phyloP scores from a whole-genome alignment of 2,113 vertebrate species.

The Copsychus sechellarum region DNA sequence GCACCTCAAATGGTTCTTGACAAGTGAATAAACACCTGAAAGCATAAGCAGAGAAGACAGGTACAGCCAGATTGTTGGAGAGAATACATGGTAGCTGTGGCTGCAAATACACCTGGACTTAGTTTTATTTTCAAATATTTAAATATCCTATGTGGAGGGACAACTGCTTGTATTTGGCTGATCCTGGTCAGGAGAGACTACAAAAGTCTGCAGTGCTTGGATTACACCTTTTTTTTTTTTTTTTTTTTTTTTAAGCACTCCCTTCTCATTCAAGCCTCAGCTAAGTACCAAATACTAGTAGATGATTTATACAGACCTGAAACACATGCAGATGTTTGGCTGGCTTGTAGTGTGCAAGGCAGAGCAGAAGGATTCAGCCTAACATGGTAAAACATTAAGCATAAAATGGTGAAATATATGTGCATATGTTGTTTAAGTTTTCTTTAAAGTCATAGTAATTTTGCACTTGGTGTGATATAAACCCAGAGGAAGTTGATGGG shows the following conservation, averaged over 20 bases:
- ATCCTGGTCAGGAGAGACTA: background rate
- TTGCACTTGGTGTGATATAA: background rate
- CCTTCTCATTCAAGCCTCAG: background rate
- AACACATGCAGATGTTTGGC: fast-evolving
- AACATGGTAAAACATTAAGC: background rate
- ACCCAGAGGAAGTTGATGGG: background rate
- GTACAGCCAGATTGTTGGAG: background rate
- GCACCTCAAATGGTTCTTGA: background rate
- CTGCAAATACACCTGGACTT: background rate
- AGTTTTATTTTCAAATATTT: background rate
- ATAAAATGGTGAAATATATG: background rate
- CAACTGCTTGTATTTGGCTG: background rate
- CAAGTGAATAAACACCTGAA: background rate
- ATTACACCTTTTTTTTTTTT: background rate
- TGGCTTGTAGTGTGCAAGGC: background rate
- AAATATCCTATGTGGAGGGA: background rate
- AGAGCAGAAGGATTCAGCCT: background rate
- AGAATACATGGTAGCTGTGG: background rate
- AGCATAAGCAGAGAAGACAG: background rate
- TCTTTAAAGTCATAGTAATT: background rate
- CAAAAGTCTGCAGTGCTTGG: background rate
- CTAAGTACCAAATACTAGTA: background rate
- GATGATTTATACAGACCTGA: background rate
- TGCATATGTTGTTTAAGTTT: background rate
- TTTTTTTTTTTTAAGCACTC: background rate